Percentiles rank a stretch among this genome's conserved stretches.
Conservation (phyloP, 35 echinoderm and acorn worm species). For the Ophioderma brevispina region DNA sequence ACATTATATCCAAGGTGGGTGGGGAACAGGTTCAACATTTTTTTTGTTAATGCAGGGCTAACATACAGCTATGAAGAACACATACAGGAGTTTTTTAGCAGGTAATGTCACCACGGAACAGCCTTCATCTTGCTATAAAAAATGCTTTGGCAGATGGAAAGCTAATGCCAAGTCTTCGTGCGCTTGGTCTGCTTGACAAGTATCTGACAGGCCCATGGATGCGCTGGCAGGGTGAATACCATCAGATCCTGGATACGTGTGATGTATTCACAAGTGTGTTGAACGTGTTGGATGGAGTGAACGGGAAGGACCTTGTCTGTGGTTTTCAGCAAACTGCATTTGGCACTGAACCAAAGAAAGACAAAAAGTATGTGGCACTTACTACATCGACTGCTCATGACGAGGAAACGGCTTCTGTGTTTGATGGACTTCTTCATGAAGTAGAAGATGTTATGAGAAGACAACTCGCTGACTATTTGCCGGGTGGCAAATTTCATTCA, state of each 20-base stretch:
- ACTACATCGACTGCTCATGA: not conserved
- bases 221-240: not conserved
- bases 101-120: slow-evolving; percentile 8
- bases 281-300: not conserved
- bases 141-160: slow-evolving; percentile 19
- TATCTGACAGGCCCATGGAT: slow-evolving; percentile 25
- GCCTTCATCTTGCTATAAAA: slow-evolving; percentile 6
- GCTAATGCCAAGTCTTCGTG: not conserved
- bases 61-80: not conserved
- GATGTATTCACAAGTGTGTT: not conserved
- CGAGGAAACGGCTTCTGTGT: not conserved
- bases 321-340: slow-evolving; percentile 3
- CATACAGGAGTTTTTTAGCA: slow-evolving; percentile 47
- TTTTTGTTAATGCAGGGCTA: slow-evolving; percentile 19
- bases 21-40: slow-evolving; percentile 56
- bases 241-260: not conserved
- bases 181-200: slow-evolving; percentile 8
- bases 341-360: not conserved
- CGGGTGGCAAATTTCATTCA: not conserved
- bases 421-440: slow-evolving; percentile 4
- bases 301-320: not conserved
- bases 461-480: slow-evolving; percentile 3
- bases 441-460: slow-evolving; percentile 22
- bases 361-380: not conserved
- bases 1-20: slow-evolving; percentile 40